Base-by-base conservation (phyloP, 2,888 invertebrate genomes). In the Metellina segmentata region DNA sequence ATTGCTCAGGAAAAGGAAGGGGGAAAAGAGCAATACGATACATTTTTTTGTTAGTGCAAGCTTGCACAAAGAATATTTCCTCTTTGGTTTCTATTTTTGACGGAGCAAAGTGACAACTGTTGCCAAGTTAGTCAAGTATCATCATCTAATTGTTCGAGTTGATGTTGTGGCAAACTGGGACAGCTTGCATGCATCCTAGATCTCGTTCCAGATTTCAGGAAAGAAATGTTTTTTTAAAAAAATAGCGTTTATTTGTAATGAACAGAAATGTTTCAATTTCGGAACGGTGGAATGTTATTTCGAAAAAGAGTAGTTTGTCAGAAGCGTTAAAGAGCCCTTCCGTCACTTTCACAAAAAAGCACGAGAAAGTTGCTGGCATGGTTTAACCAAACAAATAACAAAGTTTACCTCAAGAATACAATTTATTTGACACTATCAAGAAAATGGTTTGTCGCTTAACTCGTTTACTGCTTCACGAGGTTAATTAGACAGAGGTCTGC, bases 91-190 rank as follows among this genome's bases (percentile, higher is more conserved):
- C 34, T 85, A 75, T 85, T 85, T 75, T 34, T 75, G 74, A 20
- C 19, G 9, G 51, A n/a, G 71, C 71, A 20, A 51, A 53, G 79
- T 61, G 74, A 52, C 71, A 74, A 19, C 51, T 20, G 53, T 72
- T 85, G 85, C 85, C 85, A 85, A 85, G 85, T 74, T 75, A 52
- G 51, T 51, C 82, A 82, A 82, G 74, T 85, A 16, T 72, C 85
- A 75, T 61, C 74, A 74, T 53, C 85, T 85, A 85, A 85, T 85
- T 75, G 85, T 53, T 48, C 74, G 20, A 61, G 61, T 16, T 61
- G 13, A 61, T 61, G 13, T 61, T 61, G 16, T 7, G 9, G 61
- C 34, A 61, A 61, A 61, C 61, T 34, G 61, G 61, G 0, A 34
- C 34, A 34, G 34, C 34, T 34, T 34, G 34, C 34, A 34, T 34